Evolutionary conservation across 2,888 invertebrate genomes (phyloP).

Genomic region (Drosophila leonis): DNA sequence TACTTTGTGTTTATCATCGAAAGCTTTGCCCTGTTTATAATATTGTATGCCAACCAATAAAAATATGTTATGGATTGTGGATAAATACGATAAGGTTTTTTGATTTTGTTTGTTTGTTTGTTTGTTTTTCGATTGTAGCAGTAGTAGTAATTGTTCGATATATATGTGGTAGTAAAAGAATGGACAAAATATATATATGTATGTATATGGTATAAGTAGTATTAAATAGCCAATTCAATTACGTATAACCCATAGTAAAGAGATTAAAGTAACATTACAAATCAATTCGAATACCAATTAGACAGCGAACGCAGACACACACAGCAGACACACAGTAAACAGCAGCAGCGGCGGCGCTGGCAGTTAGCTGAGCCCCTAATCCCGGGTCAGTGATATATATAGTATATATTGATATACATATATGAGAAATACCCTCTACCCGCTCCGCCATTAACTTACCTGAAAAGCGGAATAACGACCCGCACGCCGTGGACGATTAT

Average conservation of each 20-base stretch:
- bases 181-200: conserved; percentile 57
- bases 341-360: conserved; percentile 48
- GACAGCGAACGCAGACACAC: conserved; percentile 66
- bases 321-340: conserved; percentile 61
- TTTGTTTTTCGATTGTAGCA: conserved; percentile 38
- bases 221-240: conserved; percentile 62
- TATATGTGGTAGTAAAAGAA: conserved; percentile 63
- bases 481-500: conserved; percentile 95
- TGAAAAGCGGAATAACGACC: conserved; percentile 99
- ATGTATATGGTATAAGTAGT: conserved; percentile 34
- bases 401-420: not conserved
- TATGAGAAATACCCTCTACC: not conserved
- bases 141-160: conserved; percentile 46
- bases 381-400: conserved; percentile 3
- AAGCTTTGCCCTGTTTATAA: conserved; percentile 82
- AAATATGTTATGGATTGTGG: conserved; percentile 41
- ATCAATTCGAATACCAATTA: conserved; percentile 59
- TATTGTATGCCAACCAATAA: conserved; percentile 55
- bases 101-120: not conserved
- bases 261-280: conserved; percentile 41
- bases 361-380: conserved; percentile 23
- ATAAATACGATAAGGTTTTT: conserved; percentile 32
- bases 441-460: conserved; percentile 86
- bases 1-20: conserved; percentile 83
- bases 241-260: conserved; percentile 55